These are phyloP conservation scores for Ypsolopha scabrella DNA, from an alignment of 2,888 invertebrate species.

Conservation along the genomic window DNA sequence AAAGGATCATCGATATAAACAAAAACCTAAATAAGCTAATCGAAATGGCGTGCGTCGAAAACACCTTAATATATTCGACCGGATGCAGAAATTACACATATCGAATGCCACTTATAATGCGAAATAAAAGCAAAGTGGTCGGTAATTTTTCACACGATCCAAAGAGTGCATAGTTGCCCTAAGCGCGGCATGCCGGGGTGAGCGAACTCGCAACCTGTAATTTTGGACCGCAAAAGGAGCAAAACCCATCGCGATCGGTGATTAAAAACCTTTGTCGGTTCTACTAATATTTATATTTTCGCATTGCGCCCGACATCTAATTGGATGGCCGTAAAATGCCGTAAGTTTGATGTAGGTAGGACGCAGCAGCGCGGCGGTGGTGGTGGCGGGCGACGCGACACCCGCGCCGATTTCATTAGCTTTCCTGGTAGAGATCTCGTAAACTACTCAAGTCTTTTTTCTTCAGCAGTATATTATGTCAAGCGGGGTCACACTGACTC, in stretches of 20 bases:
- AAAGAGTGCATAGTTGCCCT: conserved; percentile 61
- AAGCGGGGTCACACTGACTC: conserved; percentile 33
- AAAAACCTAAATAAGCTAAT: conserved; percentile 12
- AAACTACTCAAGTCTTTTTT: conserved; percentile 51
- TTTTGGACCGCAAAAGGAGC: conserved; percentile 69
- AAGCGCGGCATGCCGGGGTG: conserved; percentile 60
- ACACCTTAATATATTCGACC: conserved; percentile 29
- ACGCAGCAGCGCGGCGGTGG: conserved; percentile 37
- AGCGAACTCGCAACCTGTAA: conserved; percentile 67
- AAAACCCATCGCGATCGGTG: conserved; percentile 64
- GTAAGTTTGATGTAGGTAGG: conserved; percentile 49
- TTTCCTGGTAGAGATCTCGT: conserved; percentile 63
- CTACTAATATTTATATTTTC: conserved; percentile 72
- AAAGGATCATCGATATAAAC: neutral
- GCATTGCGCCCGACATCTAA: conserved; percentile 67
- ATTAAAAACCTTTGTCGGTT: conserved; percentile 71
- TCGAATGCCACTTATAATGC: conserved; percentile 56
- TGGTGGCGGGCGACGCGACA: conserved; percentile 45
- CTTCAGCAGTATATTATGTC: conserved; percentile 40
- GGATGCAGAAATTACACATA: conserved; percentile 58
- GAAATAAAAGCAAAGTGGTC: conserved; percentile 58
- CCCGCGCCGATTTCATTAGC: conserved; percentile 37
- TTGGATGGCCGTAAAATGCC: conserved; percentile 54
- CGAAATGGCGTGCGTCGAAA: conserved; percentile 9
- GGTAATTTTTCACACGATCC: conserved; percentile 69